Percentiles rank a stretch among this genome's conserved stretches.
These are phyloP conservation scores for Drosophila bipectinata DNA, from an alignment of 1,140 invertebrate genomes.

Conservation along the genomic window DNA sequence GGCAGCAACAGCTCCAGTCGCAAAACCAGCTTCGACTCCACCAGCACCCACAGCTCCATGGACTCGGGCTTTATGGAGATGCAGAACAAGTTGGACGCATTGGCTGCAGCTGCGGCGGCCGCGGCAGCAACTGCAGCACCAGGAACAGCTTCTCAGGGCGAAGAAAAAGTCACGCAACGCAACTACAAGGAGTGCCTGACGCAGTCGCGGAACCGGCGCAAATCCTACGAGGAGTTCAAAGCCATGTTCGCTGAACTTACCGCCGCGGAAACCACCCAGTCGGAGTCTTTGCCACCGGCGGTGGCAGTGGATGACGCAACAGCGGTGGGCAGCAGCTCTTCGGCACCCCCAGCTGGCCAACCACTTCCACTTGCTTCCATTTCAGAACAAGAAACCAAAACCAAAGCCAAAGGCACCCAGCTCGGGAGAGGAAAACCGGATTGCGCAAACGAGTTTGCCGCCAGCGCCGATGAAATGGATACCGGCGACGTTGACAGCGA, in stretches of 20 bases:
- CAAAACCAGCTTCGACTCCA: constrained; percentile 83
- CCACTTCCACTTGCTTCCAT: constrained; percentile 71
- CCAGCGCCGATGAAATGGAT: constrained; percentile 55
- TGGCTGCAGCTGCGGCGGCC: constrained; percentile 54
- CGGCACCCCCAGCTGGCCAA: constrained; percentile 33
- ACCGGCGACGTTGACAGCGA: constrained; percentile 37
- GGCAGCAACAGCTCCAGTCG: constrained; percentile 76
- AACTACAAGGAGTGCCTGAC: constrained; percentile 81
- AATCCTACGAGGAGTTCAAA: constrained; percentile 84
- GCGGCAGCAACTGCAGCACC: not conserved
- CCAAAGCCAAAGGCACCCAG: constrained; percentile 27
- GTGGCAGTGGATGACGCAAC: constrained; percentile 62
- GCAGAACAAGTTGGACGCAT: constrained; percentile 77
- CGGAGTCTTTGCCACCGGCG: constrained; percentile 22
- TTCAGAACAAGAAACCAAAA: constrained; percentile 80
- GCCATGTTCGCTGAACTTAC: constrained; percentile 69
- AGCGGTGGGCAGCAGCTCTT: constrained; percentile 13
- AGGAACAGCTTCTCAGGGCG: constrained; percentile 12
- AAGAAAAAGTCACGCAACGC: constrained; percentile 70
- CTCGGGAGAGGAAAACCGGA: constrained; percentile 63
- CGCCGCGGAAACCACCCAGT: constrained; percentile 26
- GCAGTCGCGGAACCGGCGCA: constrained; percentile 82
- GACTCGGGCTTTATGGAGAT: constrained; percentile 84
- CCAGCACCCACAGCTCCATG: constrained; percentile 83
- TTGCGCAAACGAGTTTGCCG: constrained; percentile 81